Evolutionary conservation across 2,888 invertebrate genomes (phyloP).

Genomic region (Quadroppia sp.): DNA sequence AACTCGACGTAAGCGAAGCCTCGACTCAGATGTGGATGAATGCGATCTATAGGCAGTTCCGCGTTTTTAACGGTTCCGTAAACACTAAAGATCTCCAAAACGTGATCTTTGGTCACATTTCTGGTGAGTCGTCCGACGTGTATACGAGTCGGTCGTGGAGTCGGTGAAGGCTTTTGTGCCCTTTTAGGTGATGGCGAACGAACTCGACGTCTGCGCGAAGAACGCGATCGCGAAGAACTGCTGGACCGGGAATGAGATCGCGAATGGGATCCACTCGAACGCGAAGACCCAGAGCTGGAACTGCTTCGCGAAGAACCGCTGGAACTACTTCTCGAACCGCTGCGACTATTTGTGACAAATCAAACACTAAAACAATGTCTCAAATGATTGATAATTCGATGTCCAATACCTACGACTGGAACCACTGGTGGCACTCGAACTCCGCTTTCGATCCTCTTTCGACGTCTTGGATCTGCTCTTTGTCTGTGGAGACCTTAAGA

Average conservation of each 20-base stretch:
- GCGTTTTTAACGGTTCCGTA: conserved; percentile 70
- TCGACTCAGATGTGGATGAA: conserved; percentile 80
- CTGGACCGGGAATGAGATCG: conserved; percentile 45
- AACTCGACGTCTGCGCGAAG: conserved; percentile 47
- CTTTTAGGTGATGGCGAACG: conserved; percentile 52
- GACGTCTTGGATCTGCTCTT: neutral
- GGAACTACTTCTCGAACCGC: conserved; percentile 36
- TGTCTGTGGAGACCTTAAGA: conserved; percentile 3
- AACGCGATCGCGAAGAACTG: conserved; percentile 63
- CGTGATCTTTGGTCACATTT: conserved; percentile 80
- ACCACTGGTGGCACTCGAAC: conserved; percentile 21
- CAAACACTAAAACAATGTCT: neutral
- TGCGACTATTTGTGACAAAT: neutral
- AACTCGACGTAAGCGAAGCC: conserved; percentile 96
- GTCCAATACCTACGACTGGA: conserved; percentile 11
- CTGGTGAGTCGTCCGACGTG: conserved; percentile 88
- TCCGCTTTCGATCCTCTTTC: conserved; percentile 6
- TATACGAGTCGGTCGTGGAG: conserved; percentile 85
- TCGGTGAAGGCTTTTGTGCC: conserved; percentile 63
- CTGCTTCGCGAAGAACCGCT: conserved; percentile 26
- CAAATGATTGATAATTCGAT: neutral
- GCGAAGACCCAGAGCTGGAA: conserved; percentile 42
- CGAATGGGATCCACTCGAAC: conserved; percentile 44
- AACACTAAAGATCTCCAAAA: conserved; percentile 73
- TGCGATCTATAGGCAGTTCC: conserved; percentile 82